These are phyloP conservation scores for Amphibalanus amphitrite DNA, from an alignment of 1,140 invertebrate genomes.

Conservation along the genomic window DNA sequence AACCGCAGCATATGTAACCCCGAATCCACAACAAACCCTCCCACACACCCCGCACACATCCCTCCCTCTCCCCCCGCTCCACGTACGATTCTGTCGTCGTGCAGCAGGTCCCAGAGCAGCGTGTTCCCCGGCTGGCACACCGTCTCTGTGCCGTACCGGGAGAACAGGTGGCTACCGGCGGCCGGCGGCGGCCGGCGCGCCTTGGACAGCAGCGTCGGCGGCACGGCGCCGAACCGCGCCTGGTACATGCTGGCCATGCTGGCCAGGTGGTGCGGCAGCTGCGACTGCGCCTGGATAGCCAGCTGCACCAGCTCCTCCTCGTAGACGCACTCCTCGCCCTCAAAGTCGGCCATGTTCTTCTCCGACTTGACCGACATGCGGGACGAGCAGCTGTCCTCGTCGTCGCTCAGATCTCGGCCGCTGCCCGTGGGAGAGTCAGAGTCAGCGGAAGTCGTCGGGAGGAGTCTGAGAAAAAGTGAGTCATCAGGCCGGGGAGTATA, in stretches of 20 bases:
- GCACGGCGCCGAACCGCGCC: conserved; percentile 21
- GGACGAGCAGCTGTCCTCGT: conserved; percentile 62
- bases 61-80: too few relatives aligned
- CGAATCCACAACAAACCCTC: too few relatives aligned
- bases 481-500: too few relatives aligned
- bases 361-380: conserved; percentile 82
- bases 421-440: too few relatives aligned
- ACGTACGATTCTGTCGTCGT: conserved; percentile 76
- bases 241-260: conserved; percentile 27
- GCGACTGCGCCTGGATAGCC: conserved; percentile 36
- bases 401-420: too few relatives aligned
- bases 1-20: too few relatives aligned
- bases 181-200: conserved; percentile 6
- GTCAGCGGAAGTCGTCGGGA: too few relatives aligned
- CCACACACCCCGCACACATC: too few relatives aligned
- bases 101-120: conserved; percentile 79
- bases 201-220: conserved; percentile 14
- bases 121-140: conserved; percentile 77
- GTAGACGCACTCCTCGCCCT: conserved; percentile 66
- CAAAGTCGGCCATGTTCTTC: conserved; percentile 85
- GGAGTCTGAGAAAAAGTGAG: too few relatives aligned
- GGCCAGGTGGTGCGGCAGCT: conserved; percentile 26
- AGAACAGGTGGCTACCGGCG: not conserved
- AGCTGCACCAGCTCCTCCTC: conserved; percentile 71
- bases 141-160: conserved; percentile 37